Percentiles rank a stretch among this genome's conserved stretches.
These are phyloP conservation scores for Passer montanus DNA, from an alignment of 2,113 vertebrate species.

Conservation along the genomic window DNA sequence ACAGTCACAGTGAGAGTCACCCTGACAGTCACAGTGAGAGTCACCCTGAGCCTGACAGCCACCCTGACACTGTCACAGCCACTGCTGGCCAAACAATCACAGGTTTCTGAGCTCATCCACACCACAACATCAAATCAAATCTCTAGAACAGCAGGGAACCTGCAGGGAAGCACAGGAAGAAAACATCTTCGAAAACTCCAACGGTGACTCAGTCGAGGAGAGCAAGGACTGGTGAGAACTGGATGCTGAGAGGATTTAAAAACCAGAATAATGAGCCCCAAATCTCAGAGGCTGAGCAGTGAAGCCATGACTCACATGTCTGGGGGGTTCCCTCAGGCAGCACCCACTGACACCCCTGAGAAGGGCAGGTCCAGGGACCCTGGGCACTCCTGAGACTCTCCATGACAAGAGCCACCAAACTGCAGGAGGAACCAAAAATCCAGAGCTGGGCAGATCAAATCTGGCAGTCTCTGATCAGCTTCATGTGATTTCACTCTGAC, in stretches of 20 bases:
- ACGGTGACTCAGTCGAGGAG: not conserved
- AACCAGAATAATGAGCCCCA: not conserved
- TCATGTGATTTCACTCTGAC: not conserved
- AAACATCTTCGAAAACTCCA: not conserved
- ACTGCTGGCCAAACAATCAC: not conserved
- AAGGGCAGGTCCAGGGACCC: not conserved
- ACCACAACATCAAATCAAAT: not conserved
- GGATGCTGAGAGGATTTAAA: not conserved
- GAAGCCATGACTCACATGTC: not conserved
- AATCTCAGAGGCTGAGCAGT: not conserved
- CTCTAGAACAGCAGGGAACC: not conserved
- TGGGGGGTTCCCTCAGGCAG: not conserved
- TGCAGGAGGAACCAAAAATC: not conserved
- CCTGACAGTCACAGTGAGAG: not conserved
- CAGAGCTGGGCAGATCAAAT: not conserved
- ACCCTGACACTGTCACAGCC: not conserved
- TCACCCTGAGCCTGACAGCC: too few species aligned
- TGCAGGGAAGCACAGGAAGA: not conserved
- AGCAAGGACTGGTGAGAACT: not conserved
- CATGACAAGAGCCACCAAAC: not conserved
- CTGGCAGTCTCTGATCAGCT: not conserved
- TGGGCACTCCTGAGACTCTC: not conserved
- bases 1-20: accelerated
- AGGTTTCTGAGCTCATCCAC: not conserved
- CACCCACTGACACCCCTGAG: not conserved